A percentile compares a stretch with the other conserved stretches of the same genome.
Conservation (phyloP, 2,113 vertebrate species). For the Triplophysa siluroides region DNA sequence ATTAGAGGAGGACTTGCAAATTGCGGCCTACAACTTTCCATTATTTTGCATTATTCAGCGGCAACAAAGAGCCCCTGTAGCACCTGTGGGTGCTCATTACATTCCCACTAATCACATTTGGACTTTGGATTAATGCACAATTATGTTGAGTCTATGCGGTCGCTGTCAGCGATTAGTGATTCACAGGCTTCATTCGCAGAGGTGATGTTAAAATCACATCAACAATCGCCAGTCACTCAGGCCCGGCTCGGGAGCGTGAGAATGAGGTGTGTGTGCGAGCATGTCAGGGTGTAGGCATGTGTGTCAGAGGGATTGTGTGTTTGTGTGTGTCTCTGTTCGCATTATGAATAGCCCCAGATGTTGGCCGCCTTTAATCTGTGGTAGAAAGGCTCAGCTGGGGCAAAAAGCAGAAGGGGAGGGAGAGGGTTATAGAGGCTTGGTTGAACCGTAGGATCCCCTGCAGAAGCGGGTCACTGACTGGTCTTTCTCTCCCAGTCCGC, state of each 20-base stretch:
- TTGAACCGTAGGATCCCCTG: conserved; percentile 71
- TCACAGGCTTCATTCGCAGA: conserved; percentile 51
- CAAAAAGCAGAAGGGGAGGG: conserved; percentile 81
- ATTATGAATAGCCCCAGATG: conserved; percentile 85
- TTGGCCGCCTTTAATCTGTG: conserved; percentile 87
- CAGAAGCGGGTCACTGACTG: conserved; percentile 73
- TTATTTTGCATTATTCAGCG: neutral
- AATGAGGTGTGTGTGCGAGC: conserved; percentile 61
- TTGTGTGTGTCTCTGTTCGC: conserved; percentile 66
- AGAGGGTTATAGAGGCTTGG: conserved; percentile 81
- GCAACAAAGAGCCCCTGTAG: conserved; percentile 28
- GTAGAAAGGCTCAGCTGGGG: conserved; percentile 88
- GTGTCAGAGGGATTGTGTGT: conserved; percentile 58
- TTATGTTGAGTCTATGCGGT: conserved; percentile 62
- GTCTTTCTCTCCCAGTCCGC: conserved; percentile 73
- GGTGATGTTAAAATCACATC: conserved; percentile 65
- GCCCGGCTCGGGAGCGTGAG: conserved; percentile 74
- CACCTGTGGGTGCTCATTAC: conserved; percentile 65
- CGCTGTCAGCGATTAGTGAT: conserved; percentile 57
- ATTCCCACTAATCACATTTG: conserved; percentile 55
- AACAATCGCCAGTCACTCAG: conserved; percentile 70
- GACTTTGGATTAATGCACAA: conserved; percentile 64
- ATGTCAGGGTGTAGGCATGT: conserved; percentile 61
- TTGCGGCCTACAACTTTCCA: neutral
- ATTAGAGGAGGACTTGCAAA: neutral